Evolutionary conservation across 2,797 vertebrate species (phyloP), one percentile per base, ranked within the genome.

Genomic region (Setipinna tenuifilis): DNA sequence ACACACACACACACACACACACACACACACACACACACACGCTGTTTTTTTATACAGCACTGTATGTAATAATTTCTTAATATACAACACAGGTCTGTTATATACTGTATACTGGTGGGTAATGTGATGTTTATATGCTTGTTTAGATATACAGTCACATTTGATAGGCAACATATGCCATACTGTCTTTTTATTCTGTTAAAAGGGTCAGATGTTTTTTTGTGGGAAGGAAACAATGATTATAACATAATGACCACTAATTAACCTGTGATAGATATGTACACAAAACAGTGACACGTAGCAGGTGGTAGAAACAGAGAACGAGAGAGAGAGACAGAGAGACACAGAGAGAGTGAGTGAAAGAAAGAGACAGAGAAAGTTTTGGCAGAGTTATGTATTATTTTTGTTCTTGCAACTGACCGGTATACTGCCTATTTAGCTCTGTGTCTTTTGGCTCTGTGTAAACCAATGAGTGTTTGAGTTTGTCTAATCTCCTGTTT

Each of bases 241-340:
- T 88, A 89, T 78, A 85, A 83, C 83, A 91, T 90, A 91, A 90
- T 89, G 86, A 86, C 86, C 25, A 57, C 88, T 90, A 90, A 91
- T 90, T 91, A 62, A 83, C 80, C 83, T 50, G 35, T 23, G 11
- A 81, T 81, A 83, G 87, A 88, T 85, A 75, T 81, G 75, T 85
- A 87, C 86, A 85, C 81, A 86, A 85, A 82, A 31, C 81, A 82
- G 78, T 57, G 83, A 84, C 83, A 80, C 80, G 75, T 81, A 85
- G 87, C 85, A 83, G 86, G 85, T 89, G 88, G 61, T 41, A 17
- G 82, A 71, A 23, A 48, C 50, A 25, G 23, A 81, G 59, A 48
- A 83, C 48, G 35, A 71, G 21, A n/a, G 61, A 61, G 12, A 82
- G 78, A 83, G 17, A 85, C 23, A 87, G 12, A 48, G 68, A 71